Conservation (phyloP, 1,140 invertebrate species). For the Branchinecta lynchi region DNA sequence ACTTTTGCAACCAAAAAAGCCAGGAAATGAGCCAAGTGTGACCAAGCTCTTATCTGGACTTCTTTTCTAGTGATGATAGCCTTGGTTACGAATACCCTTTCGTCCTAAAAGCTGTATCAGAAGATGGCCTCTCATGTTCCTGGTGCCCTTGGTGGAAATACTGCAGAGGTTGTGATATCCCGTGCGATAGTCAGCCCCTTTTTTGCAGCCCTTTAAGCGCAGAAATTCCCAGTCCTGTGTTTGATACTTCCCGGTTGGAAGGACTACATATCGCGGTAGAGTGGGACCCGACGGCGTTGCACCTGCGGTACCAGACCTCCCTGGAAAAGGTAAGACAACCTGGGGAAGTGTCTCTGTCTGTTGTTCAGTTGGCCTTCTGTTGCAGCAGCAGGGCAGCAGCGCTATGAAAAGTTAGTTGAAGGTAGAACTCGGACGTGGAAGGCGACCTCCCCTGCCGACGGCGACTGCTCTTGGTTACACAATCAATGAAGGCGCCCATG, state of each 20-base stretch:
- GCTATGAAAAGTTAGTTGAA: too few species aligned
- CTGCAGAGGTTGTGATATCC: constrained; percentile 64
- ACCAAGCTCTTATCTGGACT: constrained; percentile 17
- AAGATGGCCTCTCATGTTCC: constrained; percentile 54
- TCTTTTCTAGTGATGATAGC: constrained; percentile 59
- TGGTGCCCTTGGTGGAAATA: constrained; percentile 69
- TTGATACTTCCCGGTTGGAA: constrained; percentile 31
- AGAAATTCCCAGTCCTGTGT: background rate
- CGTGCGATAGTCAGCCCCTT: constrained; percentile 40
- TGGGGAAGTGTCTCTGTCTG: too few species aligned
- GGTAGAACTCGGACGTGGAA: too few species aligned
- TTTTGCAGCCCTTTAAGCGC: background rate
- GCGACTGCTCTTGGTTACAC: too few species aligned
- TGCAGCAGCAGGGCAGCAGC: too few species aligned
- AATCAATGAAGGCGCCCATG: too few species aligned
- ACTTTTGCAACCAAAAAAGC: too few species aligned
- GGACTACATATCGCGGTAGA: constrained; percentile 51
- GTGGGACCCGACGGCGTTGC: constrained; percentile 78
- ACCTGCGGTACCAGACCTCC: constrained; percentile 66
- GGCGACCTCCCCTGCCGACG: too few species aligned
- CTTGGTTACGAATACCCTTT: constrained; percentile 78
- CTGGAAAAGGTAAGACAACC: constrained; percentile 45
- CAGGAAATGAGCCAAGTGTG: too few species aligned
- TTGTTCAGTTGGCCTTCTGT: too few species aligned
- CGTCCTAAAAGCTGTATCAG: constrained; percentile 52